Evolutionary conservation across 2,888 invertebrate genomes (phyloP), one percentile per base, ranked within the genome.

Genomic region (Pristionchus maxplancki): DNA sequence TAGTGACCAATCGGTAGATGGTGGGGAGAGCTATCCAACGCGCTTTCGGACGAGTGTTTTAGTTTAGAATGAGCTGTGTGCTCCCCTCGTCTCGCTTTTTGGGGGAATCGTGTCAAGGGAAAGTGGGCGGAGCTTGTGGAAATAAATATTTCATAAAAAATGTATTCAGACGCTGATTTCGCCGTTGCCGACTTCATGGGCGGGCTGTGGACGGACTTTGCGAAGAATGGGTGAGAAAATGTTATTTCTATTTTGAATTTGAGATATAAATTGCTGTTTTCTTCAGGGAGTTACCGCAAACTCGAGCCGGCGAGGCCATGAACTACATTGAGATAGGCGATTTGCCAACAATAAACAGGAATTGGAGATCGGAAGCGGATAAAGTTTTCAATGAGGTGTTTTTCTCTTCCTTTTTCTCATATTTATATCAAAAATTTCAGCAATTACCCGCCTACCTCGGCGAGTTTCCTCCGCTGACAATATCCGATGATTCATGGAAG

Each of bases 151-250:
- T n/a, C n/a, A n/a, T n/a, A n/a, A n/a, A 28, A 64, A 31, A 11
- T 15, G 11, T 8, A 20, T 71, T 40, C 24, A 71, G 71, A 71
- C 31, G 71, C 15, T 11, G 81, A 81, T 20, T 81, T 48, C 81
- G 48, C 48, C 2, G 50, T 31, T 20, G 81, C 81, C 0, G 81
- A 81, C n/a, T 40, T 17, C 31, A 74, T 74, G 74, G 81, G 53
- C 6, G 8, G 28, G 9, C 6, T 83, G 31, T 50, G 82, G 50
- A 83, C 82, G 1, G 31, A 53, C 11, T 83, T 83, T 17, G 82
- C 82, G 5, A 83, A 24, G 53, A 83, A 83, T 37, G 53, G 82
- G 82, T 53, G 24, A 83, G 28, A 53, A 24, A n/a, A n/a, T 4
- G 9, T 5, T 17, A 15, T n/a, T n/a, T n/a, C n/a, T n/a, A n/a